A percentile compares a stretch with the other conserved stretches of the same genome.
Conservation (phyloP, 1,140 invertebrate species). For the Tribolium madens region DNA sequence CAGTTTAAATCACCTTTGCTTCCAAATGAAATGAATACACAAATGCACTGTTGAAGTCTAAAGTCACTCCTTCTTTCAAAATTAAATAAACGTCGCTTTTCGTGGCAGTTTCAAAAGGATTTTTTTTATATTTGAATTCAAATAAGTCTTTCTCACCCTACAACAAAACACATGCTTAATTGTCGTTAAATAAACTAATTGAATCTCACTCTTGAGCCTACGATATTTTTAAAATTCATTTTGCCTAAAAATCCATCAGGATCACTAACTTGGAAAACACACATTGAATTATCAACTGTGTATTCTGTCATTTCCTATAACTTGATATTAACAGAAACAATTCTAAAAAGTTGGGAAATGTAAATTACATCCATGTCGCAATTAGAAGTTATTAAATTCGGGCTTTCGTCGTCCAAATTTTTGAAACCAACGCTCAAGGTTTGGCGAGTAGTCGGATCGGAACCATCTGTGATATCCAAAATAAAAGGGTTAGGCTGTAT, state of each 20-base stretch:
- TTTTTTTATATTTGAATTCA: neutral
- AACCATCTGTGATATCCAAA: neutral
- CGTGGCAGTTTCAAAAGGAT: neutral
- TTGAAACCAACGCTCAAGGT: neutral
- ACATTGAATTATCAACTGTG: neutral
- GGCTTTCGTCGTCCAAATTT: constrained; percentile 19
- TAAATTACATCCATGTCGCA: constrained; percentile 2
- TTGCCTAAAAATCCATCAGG: constrained; percentile 8
- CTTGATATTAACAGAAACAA: no score
- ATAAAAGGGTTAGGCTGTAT: neutral
- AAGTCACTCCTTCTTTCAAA: neutral
- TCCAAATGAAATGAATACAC: constrained; percentile 17
- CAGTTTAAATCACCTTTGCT: neutral
- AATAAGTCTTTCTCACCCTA: constrained; percentile 10
- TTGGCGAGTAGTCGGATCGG: neutral
- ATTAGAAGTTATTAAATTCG: neutral
- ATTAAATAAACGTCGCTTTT: constrained; percentile 6
- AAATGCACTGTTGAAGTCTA: neutral
- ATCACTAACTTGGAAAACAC: neutral
- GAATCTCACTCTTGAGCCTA: neutral
- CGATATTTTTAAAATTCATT: neutral
- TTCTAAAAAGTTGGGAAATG: no score
- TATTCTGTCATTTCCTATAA: constrained; percentile 12
- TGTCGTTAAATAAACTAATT: neutral
- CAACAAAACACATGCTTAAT: neutral